These are phyloP conservation scores for Aurelia aurita complex sp. Pacific DNA, from an alignment of 30 jellyfish, hydroid and myxozoan genomes.

Conservation along the genomic window DNA sequence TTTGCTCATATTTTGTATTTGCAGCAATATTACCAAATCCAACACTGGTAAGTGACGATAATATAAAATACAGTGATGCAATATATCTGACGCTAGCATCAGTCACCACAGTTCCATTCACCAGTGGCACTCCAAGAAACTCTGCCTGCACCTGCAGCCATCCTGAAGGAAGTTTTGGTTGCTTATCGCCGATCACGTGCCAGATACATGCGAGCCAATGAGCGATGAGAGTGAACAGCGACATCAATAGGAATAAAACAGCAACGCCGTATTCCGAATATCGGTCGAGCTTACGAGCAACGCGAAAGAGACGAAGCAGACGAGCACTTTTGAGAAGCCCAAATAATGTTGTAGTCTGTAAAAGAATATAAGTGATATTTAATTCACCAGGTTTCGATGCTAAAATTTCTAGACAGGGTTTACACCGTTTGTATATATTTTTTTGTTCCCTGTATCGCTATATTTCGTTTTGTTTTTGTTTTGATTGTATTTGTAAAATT, in stretches of 20 bases:
- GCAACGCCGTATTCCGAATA: constrained; percentile 96
- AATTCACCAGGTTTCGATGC: background rate
- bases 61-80: constrained; percentile 75
- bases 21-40: constrained; percentile 98
- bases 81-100: constrained; percentile 48
- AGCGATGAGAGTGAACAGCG: constrained; percentile 78
- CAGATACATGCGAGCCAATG: constrained; percentile 98
- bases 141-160: constrained; percentile 74
- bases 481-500: no score
- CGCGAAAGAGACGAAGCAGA: constrained; percentile 89
- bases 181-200: constrained; percentile 81
- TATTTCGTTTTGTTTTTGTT: no score
- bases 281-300: constrained; percentile 90
- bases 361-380: background rate
- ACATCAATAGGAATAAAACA: constrained; percentile 81
- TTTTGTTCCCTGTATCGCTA: no score
- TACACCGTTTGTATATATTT: no score
- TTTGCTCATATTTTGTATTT: constrained; percentile 80
- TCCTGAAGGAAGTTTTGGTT: constrained; percentile 39
- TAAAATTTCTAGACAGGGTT: no score
- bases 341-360: constrained; percentile 87
- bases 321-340: constrained; percentile 93
- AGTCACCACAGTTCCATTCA: constrained; percentile 21
- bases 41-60: constrained; percentile 92
- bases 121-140: constrained; percentile 25